phyloP scores from a whole-genome alignment of 2,797 vertebrate species.

The Onychomys arenicola region DNA sequence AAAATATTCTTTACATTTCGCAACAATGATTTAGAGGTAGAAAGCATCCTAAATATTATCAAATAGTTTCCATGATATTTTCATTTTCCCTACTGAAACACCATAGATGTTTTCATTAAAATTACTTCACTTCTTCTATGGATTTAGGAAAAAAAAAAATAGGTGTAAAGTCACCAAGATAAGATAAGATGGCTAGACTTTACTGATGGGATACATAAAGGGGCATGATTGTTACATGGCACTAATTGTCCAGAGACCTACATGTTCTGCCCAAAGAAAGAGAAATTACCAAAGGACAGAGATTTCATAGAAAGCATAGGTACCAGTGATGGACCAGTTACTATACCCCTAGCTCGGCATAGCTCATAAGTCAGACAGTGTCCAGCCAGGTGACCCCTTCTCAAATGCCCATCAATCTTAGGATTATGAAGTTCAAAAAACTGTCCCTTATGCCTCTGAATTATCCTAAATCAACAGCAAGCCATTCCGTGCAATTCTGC shows the following conservation, averaged over 20 bases:
- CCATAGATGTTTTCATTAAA: neutral
- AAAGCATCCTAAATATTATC: neutral
- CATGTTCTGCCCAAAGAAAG: neutral
- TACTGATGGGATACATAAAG: neutral
- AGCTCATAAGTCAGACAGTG: neutral
- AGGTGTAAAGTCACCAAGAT: neutral
- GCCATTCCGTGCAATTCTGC: neutral
- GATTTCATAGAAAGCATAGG: neutral
- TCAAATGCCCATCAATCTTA: neutral
- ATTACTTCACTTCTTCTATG: neutral
- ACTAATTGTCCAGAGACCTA: neutral
- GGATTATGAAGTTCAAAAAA: neutral
- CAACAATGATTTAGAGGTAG: neutral
- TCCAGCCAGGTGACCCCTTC: too few species aligned
- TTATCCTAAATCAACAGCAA: neutral
- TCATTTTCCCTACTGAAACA: neutral
- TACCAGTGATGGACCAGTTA: neutral
- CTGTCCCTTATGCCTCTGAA: neutral
- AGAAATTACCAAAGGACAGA: neutral
- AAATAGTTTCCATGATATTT: neutral
- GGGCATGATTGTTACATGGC: neutral
- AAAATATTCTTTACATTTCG: neutral
- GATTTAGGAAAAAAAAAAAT: neutral
- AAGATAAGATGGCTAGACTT: neutral
- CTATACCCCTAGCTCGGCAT: neutral